phyloP scores from a whole-genome alignment of 2,797 vertebrate species.

The Mormyrops attenuatus region DNA sequence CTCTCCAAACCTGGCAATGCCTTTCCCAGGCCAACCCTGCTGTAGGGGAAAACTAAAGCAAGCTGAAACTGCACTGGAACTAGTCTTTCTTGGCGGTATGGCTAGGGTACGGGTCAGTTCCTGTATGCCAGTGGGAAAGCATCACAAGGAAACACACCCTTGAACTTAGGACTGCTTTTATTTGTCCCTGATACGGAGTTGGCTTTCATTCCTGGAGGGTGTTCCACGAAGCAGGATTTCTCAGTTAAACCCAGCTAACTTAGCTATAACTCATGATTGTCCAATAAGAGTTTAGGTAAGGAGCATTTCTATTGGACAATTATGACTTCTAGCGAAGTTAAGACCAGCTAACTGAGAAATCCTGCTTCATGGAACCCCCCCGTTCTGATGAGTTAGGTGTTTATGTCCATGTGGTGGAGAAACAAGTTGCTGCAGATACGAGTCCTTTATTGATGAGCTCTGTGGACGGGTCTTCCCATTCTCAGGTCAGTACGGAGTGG shows the following conservation, averaged over 20 bases:
- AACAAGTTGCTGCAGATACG: background rate
- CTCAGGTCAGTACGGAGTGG: constrained; percentile 37
- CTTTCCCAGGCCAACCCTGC: background rate
- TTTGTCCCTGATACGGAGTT: background rate
- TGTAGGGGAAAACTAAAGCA: background rate
- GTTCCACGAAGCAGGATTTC: too few relatives aligned
- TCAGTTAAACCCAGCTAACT: too few relatives aligned
- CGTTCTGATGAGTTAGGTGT: background rate
- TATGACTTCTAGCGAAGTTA: too few relatives aligned
- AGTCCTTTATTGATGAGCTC: background rate
- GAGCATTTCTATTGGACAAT: too few relatives aligned
- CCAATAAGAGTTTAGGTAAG: too few relatives aligned
- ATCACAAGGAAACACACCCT: background rate
- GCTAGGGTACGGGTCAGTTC: background rate
- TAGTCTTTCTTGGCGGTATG: background rate
- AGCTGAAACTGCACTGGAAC: background rate
- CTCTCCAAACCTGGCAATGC: background rate
- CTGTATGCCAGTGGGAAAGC: background rate
- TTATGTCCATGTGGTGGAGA: background rate
- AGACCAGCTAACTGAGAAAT: too few relatives aligned
- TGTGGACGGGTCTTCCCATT: background rate
- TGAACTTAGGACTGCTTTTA: background rate
- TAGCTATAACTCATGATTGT: too few relatives aligned
- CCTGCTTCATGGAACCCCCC: too few relatives aligned
- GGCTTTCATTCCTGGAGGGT: background rate